Percentiles rank a stretch among this genome's conserved stretches.
phyloP scores from a whole-genome alignment of 1,140 invertebrate genomes.

The Drosophila parvula region DNA sequence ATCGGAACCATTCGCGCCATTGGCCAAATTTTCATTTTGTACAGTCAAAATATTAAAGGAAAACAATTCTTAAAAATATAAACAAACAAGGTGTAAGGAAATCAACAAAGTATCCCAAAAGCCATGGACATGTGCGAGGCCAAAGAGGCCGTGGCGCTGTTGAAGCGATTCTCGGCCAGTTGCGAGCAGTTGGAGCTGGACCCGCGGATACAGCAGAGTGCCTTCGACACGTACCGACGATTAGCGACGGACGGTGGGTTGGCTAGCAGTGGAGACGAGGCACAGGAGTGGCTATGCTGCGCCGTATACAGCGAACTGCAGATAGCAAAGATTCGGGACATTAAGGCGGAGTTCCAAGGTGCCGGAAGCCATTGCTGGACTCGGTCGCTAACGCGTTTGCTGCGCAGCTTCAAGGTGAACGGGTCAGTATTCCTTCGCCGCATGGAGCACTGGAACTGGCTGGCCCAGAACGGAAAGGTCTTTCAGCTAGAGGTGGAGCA shows the following conservation, averaged over 20 bases:
- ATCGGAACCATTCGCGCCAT: constrained; percentile 45
- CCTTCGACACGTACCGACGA: constrained; percentile 38
- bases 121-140: constrained; percentile 18
- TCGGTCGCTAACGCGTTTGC: constrained; percentile 85
- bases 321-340: constrained; percentile 54
- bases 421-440: constrained; percentile 97
- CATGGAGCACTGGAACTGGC: constrained; percentile 97
- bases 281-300: constrained; percentile 63
- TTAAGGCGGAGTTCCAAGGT: constrained; percentile 15
- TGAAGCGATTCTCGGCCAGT: constrained; percentile 35
- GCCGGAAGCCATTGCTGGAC: constrained; percentile 50
- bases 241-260: constrained; percentile 46
- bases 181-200: constrained; percentile 49
- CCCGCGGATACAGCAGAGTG: constrained; percentile 22
- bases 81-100: constrained; percentile 5
- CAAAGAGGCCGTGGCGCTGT: not conserved
- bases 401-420: constrained; percentile 94
- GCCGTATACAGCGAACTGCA: constrained; percentile 61
- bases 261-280: constrained; percentile 28
- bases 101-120: not conserved
- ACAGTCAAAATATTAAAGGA: constrained; percentile 28
- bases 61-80: not conserved
- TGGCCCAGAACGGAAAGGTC: constrained; percentile 93
- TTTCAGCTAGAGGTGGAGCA: constrained; percentile 93
- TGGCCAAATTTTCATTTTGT: constrained; percentile 47